Conservation (phyloP, 1,140 invertebrate genomes). For the Tigriopus japonicus region DNA sequence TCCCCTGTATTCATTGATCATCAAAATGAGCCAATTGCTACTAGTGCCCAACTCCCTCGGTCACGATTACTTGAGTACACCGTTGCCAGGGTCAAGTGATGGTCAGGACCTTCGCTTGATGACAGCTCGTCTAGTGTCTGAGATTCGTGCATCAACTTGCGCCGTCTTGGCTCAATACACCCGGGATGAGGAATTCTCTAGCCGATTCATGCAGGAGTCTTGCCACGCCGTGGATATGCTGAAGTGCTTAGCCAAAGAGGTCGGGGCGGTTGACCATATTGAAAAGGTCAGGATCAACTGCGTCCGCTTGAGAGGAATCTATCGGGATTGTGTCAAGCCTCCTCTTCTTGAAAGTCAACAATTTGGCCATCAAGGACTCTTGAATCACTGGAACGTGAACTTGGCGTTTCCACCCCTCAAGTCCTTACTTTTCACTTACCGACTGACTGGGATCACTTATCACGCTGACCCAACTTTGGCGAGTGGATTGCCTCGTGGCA, state of each 20-base stretch:
- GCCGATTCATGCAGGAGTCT: constrained; percentile 24
- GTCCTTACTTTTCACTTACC: neutral
- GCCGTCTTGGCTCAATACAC: constrained; percentile 23
- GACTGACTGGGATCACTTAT: neutral
- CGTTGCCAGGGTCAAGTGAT: constrained; percentile 22
- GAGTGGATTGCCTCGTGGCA: neutral
- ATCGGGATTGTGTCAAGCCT: constrained; percentile 29
- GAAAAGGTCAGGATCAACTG: constrained; percentile 24
- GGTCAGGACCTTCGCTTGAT: constrained; percentile 23
- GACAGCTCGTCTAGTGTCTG: constrained; percentile 25
- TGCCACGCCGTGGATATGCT: constrained; percentile 24
- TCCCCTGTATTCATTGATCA: neutral
- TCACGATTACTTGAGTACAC: constrained; percentile 4
- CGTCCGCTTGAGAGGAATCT: constrained; percentile 24
- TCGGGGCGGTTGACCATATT: constrained; percentile 22
- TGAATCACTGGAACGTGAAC: neutral
- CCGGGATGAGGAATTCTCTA: constrained; percentile 23
- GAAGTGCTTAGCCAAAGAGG: constrained; percentile 27
- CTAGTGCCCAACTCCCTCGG: constrained; percentile 2
- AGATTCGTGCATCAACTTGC: constrained; percentile 23
- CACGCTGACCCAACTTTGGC: neutral
- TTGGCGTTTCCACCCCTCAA: neutral
- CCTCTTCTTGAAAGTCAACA: constrained; percentile 8
- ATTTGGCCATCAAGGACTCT: neutral
- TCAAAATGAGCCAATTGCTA: constrained; percentile 6